A percentile compares a stretch with the other conserved stretches of the same genome.
Evolutionary conservation across 1,140 invertebrate genomes (phyloP).

Genomic region (Heliothis virescens): DNA sequence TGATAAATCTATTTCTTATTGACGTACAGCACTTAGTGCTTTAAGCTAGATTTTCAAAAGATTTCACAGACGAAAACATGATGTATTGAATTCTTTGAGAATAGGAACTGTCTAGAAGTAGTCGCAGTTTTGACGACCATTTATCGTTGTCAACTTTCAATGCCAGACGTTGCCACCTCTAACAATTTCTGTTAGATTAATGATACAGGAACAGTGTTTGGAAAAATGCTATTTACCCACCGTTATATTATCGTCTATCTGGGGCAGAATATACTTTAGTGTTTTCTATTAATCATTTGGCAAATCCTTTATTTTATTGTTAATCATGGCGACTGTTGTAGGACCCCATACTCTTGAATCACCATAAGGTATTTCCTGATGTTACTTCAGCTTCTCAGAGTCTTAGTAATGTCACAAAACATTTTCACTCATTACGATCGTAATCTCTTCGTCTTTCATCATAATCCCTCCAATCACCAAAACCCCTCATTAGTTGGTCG

Average conservation of each 20-base stretch:
- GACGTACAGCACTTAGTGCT: slow-evolving; percentile 4
- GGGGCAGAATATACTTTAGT: background rate
- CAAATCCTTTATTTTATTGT: too few species aligned
- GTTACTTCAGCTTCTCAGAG: too few species aligned
- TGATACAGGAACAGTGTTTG: background rate
- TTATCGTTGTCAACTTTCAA: slow-evolving; percentile 25
- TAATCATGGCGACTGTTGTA: too few species aligned
- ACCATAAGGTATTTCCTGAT: too few species aligned
- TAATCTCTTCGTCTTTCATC: too few species aligned
- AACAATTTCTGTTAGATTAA: slow-evolving; percentile 9
- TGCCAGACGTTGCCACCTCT: background rate
- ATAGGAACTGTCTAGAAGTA: slow-evolving; percentile 1
- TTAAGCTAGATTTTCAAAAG: background rate
- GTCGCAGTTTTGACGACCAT: slow-evolving; percentile 2
- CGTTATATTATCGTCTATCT: background rate
- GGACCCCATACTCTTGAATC: too few species aligned
- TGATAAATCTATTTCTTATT: slow-evolving; percentile 27
- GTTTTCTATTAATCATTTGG: background rate
- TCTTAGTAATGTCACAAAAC: too few species aligned
- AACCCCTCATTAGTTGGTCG: too few species aligned
- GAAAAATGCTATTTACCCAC: background rate
- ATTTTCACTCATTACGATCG: too few species aligned
- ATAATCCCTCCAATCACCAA: too few species aligned
- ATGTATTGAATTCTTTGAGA: slow-evolving; percentile 1
- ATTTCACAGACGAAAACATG: background rate